Evolutionary conservation across 2,113 vertebrate genomes (phyloP), one percentile per base, ranked within the genome.

Genomic region (Cavia aperea): DNA sequence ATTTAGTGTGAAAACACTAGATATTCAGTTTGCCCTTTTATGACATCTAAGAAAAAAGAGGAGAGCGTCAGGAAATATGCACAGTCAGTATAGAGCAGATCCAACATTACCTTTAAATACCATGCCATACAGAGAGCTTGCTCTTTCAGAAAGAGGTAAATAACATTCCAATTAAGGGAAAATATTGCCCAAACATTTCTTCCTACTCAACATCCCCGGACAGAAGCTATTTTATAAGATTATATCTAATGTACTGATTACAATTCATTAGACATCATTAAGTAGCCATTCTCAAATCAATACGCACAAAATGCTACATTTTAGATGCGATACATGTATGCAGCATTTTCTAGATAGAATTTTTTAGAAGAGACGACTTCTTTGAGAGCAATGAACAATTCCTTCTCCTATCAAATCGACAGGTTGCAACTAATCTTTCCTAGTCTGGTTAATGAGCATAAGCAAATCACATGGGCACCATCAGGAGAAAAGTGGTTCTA

Each of bases 271-370:
- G 81, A 92, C 95, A 88, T 95, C 90, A 96, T 97, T 95, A 96
- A 96, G 96, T 95, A 95, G 85, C 91, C 96, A 90, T 96, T 96
- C 94, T 95, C 83, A 96, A 94, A 97, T 95, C 91, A 86, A 81
- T 96, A 92, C 89, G 86, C 92, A 97, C 95, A 96, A 97, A 96
- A 87, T 93, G 88, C 51, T 96, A 26, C 95, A 58, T 96, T 95
- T 96, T 94, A 96, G 95, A 95, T 77, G 72, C 58, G 94, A 96
- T 93, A 95, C 8, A 51, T 88, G 19, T 84, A 43, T 73, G 26
- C 86, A 54, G 33, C 29, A 83, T 94, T 95, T 93, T 89, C 63
- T 95, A 23, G 73, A 88, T 15, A 60, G 23, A 68, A 15, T 26
- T 58, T 93, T 56, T 51, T 84, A 1, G 92, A 89, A 90, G 46